These are phyloP conservation scores for Cyaniris semiargus DNA, from an alignment of 2,888 invertebrate genomes.

Conservation along the genomic window DNA sequence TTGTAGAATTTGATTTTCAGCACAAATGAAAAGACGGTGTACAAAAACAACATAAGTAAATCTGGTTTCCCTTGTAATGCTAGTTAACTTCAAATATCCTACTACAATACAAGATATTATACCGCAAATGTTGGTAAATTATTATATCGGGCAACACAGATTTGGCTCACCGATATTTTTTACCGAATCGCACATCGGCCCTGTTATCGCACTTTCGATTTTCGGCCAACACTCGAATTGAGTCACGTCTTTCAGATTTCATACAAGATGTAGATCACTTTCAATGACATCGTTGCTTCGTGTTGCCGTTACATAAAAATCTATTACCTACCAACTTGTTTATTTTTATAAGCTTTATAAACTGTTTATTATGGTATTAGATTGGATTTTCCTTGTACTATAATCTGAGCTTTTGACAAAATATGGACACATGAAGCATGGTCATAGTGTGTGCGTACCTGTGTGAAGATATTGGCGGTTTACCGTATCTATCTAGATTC, in stretches of 20 bases:
- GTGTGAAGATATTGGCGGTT: too few relatives aligned
- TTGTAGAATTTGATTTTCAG: too few relatives aligned
- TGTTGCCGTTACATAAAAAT: constrained; percentile 25
- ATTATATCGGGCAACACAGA: neutral
- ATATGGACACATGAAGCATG: too few relatives aligned
- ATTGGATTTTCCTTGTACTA: neutral
- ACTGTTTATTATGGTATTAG: neutral
- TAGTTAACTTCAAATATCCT: neutral
- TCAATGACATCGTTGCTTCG: constrained; percentile 28
- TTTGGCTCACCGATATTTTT: constrained; percentile 54
- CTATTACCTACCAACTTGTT: neutral
- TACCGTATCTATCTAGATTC: too few relatives aligned
- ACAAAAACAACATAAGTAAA: too few relatives aligned
- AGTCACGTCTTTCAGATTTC: constrained; percentile 38
- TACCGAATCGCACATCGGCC: constrained; percentile 52
- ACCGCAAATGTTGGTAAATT: neutral
- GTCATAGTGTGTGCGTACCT: too few relatives aligned
- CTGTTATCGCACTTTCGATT: constrained; percentile 73
- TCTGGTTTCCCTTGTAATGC: too few relatives aligned
- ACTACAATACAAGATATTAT: neutral
- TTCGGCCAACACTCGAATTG: constrained; percentile 38
- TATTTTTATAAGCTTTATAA: constrained; percentile 12
- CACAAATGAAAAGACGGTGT: too few relatives aligned
- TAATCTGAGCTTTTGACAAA: neutral
- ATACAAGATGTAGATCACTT: constrained; percentile 31